phyloP scores from a whole-genome alignment of 2,113 vertebrate species.

The Oceanodroma tethys region DNA sequence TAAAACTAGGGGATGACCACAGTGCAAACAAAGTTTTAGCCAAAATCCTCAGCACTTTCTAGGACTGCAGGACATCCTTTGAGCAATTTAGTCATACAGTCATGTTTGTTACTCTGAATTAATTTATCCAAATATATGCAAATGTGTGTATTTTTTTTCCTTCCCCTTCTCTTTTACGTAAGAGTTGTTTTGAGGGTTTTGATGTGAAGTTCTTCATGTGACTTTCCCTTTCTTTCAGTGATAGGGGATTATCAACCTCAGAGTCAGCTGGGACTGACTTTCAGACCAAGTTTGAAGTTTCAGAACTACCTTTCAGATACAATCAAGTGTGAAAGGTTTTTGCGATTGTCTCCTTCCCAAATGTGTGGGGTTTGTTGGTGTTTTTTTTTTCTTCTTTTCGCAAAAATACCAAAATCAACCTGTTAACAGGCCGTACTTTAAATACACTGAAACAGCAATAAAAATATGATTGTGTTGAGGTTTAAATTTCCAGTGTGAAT shows the following conservation, averaged over 20 bases:
- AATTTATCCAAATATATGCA: not conserved
- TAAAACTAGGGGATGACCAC: not conserved
- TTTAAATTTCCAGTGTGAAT: not conserved
- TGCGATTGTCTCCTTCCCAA: not conserved
- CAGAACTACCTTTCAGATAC: not conserved
- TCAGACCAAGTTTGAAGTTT: not conserved
- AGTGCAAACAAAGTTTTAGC: not conserved
- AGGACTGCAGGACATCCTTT: not conserved
- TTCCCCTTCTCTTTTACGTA: not conserved
- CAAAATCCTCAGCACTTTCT: not conserved
- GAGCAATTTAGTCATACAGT: not conserved
- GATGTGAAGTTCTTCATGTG: not conserved
- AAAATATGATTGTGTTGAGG: not conserved
- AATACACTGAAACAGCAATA: not conserved
- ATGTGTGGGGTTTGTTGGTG: too few species aligned
- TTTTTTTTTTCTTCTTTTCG: not conserved
- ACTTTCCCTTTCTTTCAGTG: not conserved
- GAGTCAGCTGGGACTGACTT: not conserved
- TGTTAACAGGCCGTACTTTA: not conserved
- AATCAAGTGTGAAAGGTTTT: not conserved
- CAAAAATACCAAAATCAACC: not conserved
- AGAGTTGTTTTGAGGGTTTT: not conserved
- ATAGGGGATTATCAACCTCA: not conserved
- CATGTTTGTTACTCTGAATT: not conserved
- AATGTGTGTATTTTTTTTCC: not conserved